Evolutionary conservation across 2,888 invertebrate species (phyloP).

Genomic region (Acleris sparsana): DNA sequence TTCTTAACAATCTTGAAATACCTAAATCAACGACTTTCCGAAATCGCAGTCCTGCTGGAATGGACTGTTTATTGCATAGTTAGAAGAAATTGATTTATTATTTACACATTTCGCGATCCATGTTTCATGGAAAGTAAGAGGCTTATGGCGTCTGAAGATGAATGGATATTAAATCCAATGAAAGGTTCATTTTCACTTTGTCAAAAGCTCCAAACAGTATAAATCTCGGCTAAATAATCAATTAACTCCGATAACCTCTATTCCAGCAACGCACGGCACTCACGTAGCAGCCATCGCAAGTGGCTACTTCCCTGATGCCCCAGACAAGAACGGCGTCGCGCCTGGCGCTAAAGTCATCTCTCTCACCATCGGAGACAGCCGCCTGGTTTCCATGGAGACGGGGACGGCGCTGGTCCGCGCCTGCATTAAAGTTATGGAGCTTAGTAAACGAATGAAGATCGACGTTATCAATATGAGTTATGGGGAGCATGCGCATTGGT

Average conservation of each 20-base stretch:
- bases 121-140: too few species aligned
- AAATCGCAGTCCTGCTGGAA: too few species aligned
- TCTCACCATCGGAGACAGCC: slow-evolving; percentile 95
- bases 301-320: slow-evolving; percentile 92
- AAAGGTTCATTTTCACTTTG: too few species aligned
- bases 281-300: slow-evolving; percentile 99
- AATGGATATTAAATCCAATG: too few species aligned
- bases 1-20: too few species aligned
- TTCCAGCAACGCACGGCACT: slow-evolving; percentile 96
- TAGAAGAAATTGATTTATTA: too few species aligned
- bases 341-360: slow-evolving; percentile 98
- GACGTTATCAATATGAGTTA: slow-evolving; percentile 99
- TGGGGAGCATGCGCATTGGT: slow-evolving; percentile 97
- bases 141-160: too few species aligned
- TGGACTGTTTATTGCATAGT: too few species aligned
- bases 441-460: slow-evolving; percentile 84
- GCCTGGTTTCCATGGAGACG: slow-evolving; percentile 97
- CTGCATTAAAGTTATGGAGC: slow-evolving; percentile 93
- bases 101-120: too few species aligned
- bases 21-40: too few species aligned
- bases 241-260: background rate
- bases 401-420: slow-evolving; percentile 96
- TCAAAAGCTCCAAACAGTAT: too few species aligned
- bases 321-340: slow-evolving; percentile 96
- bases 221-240: too few species aligned